Evolutionary conservation across 2,888 invertebrate genomes (phyloP).

Genomic region (Tiliacea aurago): DNA sequence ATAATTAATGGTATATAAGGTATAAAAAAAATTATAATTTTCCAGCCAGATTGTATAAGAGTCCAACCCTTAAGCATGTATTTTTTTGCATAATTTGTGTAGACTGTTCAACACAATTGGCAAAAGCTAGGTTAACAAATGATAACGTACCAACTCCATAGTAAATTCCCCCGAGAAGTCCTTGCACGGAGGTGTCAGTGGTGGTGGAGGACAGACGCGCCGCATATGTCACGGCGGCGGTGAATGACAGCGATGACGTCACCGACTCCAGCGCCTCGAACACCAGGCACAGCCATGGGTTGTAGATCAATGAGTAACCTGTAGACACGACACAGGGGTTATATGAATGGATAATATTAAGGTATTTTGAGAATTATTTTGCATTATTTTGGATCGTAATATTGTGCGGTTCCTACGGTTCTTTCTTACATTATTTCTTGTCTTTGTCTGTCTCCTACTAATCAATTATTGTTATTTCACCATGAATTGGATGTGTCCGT

Average conservation of each 20-base stretch:
- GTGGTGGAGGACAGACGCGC: slow-evolving; percentile 93
- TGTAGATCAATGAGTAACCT: slow-evolving; percentile 94
- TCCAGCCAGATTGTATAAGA: background rate
- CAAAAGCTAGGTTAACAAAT: slow-evolving; percentile 60
- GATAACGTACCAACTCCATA: slow-evolving; percentile 92
- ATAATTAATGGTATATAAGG: too few species aligned
- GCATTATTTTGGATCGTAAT: background rate
- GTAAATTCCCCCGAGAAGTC: slow-evolving; percentile 94
- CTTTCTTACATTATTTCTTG: background rate
- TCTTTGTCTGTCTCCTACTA: background rate
- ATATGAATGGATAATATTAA: background rate
- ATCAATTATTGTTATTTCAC: background rate
- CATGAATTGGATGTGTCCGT: background rate
- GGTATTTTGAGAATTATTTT: background rate
- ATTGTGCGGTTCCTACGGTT: background rate
- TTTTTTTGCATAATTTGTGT: too few species aligned
- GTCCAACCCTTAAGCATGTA: background rate
- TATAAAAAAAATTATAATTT: too few species aligned
- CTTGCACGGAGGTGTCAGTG: slow-evolving; percentile 94
- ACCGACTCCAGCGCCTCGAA: slow-evolving; percentile 95
- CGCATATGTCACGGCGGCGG: slow-evolving; percentile 94
- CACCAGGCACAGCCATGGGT: slow-evolving; percentile 94
- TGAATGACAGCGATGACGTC: slow-evolving; percentile 94
- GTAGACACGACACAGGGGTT: slow-evolving; percentile 24
- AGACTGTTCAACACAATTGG: background rate